Evolutionary conservation across 2,797 vertebrate genomes (phyloP).

Genomic region (Psittacula echo): DNA sequence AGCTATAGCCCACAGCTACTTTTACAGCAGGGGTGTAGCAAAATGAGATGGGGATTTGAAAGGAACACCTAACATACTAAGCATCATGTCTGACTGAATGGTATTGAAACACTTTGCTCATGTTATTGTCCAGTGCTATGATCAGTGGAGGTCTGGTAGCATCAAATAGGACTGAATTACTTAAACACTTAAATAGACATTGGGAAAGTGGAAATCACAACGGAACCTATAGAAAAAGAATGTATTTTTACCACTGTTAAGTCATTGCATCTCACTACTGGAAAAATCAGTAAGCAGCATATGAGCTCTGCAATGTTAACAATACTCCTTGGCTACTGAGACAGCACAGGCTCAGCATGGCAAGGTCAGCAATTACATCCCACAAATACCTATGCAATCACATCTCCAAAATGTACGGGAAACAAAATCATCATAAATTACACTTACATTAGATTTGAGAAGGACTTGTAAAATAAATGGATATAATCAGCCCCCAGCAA

Average conservation of each 20-base stretch:
- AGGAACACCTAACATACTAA: background rate
- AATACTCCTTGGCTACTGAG: background rate
- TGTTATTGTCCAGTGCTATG: background rate
- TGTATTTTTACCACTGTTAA: rapidly evolving
- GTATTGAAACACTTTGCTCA: background rate
- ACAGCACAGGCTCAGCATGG: background rate
- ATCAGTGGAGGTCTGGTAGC: background rate
- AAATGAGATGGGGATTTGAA: background rate
- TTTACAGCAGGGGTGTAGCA: background rate
- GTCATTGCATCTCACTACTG: rapidly evolving
- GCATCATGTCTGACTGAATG: background rate
- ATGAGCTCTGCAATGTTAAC: background rate
- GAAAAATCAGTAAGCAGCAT: background rate
- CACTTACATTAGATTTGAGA: background rate
- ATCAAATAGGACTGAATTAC: background rate
- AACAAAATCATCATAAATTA: background rate
- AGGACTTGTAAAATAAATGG: rapidly evolving
- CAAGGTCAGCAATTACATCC: background rate
- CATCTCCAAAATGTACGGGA: too few species aligned
- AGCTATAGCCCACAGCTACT: background rate
- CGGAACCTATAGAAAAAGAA: background rate
- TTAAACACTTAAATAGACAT: background rate
- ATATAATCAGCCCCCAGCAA: background rate
- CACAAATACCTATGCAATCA: background rate
- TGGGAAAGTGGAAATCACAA: background rate